Base-by-base conservation (phyloP, 1,140 invertebrate genomes). In the Holotrichia oblita region DNA sequence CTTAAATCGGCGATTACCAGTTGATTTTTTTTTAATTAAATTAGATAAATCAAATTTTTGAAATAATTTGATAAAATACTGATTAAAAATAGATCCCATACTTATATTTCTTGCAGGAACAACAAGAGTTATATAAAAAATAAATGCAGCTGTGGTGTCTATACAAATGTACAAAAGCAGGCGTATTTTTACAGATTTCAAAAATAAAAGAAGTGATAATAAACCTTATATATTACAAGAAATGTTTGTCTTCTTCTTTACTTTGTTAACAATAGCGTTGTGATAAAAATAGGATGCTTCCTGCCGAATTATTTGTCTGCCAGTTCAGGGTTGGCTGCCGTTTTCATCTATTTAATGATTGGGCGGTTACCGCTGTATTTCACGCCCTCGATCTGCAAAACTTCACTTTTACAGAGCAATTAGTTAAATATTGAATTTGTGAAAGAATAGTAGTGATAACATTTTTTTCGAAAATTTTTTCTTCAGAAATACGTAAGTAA, bases 201-300 rank as follows among this genome's bases (percentile, higher is more conserved):
- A 14, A 34, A 7, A 27, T 8, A 69, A 69, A 69, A 34, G 22
- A 14, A 14, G 6, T 69, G 3, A 9, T 69, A 69, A 69, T 69
- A 69, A 69, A 69, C 61, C 20, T 20, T 69, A 34, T 69, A 69
- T 27, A 22, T 69, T 69, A 69, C 61, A 69, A 34, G 17, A 69
- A 69, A 27, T 34, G 61, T 69, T 69, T 69, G 61, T 27, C 61
- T 69, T 69, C 27, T 14, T 69, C 22, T 69, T 27, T 27, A 69
- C 61, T 12, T 34, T 12, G 22, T 22, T 27, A 69, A 69, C 61
- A 22, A 69, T 69, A 69, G 14, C 61, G 61, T 69, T 69, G 61
- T 69, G 61, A 69, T 69, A 69, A 69, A 69, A 69, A 69, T 69
- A 69, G 61, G 61, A 69, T 69, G 61, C 22, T 69, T 69, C 61